These are phyloP conservation scores for Fratercula arctica DNA, from an alignment of 2,797 vertebrate species.

Conservation along the genomic window DNA sequence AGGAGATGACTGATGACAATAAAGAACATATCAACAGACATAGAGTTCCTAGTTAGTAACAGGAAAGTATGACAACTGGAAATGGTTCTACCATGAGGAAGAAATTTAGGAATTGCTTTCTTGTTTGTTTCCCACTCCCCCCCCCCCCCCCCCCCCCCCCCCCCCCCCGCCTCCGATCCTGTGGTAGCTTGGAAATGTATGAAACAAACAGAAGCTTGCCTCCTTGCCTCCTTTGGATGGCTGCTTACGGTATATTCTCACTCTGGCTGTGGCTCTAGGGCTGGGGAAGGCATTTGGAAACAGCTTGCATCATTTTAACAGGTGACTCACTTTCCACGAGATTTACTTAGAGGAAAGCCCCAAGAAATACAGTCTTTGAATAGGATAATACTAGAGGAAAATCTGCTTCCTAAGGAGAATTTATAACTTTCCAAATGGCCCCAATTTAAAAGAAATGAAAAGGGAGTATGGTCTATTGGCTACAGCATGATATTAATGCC, in stretches of 20 bases:
- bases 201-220: constrained; percentile 17
- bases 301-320: constrained; percentile 15
- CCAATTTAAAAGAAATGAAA: constrained; percentile 30
- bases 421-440: constrained; percentile 26
- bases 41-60: not conserved
- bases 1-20: constrained; percentile 2
- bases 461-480: not conserved
- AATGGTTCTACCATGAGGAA: constrained; percentile 24
- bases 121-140: not conserved
- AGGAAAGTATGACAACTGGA: not conserved
- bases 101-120: not conserved
- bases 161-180: too few species aligned
- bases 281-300: constrained; percentile 27
- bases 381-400: not conserved
- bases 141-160: too few species aligned
- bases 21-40: not conserved
- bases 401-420: not conserved
- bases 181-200: not conserved
- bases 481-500: not conserved
- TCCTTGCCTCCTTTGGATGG: not conserved
- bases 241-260: not conserved
- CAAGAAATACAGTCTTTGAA: not conserved
- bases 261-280: not conserved
- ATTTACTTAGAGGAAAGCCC: not conserved
- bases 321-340: constrained; percentile 17